phyloP scores from a whole-genome alignment of 2,888 invertebrate genomes.

The Kryphioiulus occultus region DNA sequence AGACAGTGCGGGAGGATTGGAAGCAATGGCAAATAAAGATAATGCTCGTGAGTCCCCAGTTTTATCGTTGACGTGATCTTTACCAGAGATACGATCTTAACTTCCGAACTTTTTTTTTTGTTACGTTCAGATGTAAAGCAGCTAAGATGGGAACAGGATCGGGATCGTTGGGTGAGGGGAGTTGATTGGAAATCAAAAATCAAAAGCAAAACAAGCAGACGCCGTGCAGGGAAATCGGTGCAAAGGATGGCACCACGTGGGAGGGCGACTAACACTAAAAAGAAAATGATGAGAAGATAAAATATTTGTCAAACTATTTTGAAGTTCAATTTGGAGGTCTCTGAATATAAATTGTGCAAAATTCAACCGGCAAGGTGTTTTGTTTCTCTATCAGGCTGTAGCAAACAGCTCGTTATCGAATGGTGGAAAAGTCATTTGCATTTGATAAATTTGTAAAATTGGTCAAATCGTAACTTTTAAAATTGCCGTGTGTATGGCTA shows the following conservation, averaged over 20 bases:
- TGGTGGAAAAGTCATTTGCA: no score
- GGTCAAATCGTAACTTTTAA: no score
- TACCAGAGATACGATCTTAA: not conserved
- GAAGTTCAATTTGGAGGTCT: not conserved
- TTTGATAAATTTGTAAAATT: no score
- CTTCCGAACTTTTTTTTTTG: not conserved
- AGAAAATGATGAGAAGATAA: not conserved
- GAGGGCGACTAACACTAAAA: not conserved
- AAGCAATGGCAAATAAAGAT: slow-evolving; percentile 61
- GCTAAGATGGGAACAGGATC: slow-evolving; percentile 61
- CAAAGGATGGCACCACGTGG: not conserved
- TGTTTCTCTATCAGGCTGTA: not conserved
- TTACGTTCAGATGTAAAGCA: slow-evolving; percentile 60
- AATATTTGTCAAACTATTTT: not conserved
- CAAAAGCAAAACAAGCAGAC: not conserved
- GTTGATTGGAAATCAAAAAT: slow-evolving; percentile 51
- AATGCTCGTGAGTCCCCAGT: slow-evolving; percentile 60
- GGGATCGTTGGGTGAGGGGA: slow-evolving; percentile 58
- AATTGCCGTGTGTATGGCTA: no score
- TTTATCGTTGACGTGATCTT: not conserved
- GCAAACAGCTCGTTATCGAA: not conserved
- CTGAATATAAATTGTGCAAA: not conserved
- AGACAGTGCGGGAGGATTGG: slow-evolving; percentile 72
- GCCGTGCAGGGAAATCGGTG: not conserved
- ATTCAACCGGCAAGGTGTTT: not conserved